Base-by-base conservation (phyloP, 92 coral and sea anemone genomes). In the Diadumene lineata region DNA sequence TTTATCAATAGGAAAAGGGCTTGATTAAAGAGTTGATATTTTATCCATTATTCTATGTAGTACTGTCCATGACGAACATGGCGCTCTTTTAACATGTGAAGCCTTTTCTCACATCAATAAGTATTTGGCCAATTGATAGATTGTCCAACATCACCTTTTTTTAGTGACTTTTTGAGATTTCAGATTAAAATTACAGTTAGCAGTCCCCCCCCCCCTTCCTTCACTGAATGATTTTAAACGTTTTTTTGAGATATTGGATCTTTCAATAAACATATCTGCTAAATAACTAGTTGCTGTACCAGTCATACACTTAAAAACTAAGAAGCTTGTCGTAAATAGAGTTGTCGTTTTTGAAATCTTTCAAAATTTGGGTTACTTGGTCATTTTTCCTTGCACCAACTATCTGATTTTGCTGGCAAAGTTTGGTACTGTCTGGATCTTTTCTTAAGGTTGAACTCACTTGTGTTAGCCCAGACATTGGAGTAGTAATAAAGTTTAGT, bases 381-480 rank as follows among this genome's bases (percentile, higher is more conserved):
- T 60, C 72, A 31, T 56, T 30, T 44, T 73, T 57, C 46, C 31
- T 44, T 53, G 48, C 48, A 38, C 48, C 6, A 38, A 13, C 6
- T 17, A 48, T n/a, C n/a, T 29, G 21, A 25, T 72, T 29, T 21
- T 60, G 77, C 77, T 48, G 10, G 69, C 38, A 28, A 72, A 72
- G 25, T 72, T 72, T 57, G 48, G 77, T 57, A 72, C 66, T 24
- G 61, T 3, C n/a, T 72, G 77, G n/a, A 72, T 57, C 77, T 72
- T 72, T 43, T n/a, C n/a, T 26, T 25, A n/a, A 53, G 21, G 32
- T 72, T 72, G 61, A 6, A 24, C 61, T 72, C 77, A 50, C 67
- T 72, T 21, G 69, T 72, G n/a, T 51, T 50, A 23, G 67, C 11
- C 77, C 77, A 72, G 24, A 72, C 77, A 55, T 13, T 19, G 17